phyloP scores from a whole-genome alignment of 2,113 vertebrate species.

The Anguilla rostrata region DNA sequence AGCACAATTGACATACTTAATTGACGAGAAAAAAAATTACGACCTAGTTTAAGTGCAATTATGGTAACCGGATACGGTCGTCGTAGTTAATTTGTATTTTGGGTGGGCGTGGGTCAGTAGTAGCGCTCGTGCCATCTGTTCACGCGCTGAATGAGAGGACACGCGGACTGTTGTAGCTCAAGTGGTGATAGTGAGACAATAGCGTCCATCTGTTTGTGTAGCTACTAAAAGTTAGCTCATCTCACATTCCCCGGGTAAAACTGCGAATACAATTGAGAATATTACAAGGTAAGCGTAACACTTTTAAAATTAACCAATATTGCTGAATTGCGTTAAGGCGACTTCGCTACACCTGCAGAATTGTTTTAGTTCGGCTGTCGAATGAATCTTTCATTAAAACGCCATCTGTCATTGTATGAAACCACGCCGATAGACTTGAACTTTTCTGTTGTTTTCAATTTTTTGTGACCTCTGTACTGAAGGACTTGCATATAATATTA shows the following conservation, averaged over 20 bases:
- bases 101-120: not conserved
- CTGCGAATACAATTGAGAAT: not conserved
- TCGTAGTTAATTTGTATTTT: not conserved
- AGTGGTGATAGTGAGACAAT: not conserved
- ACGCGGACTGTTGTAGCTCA: not conserved
- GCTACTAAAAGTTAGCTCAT: not conserved
- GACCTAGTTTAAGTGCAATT: not conserved
- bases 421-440: not conserved
- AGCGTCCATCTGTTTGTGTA: not conserved
- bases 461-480: not conserved
- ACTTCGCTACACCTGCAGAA: not conserved
- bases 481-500: too few species aligned
- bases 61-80: slow-evolving; percentile 1
- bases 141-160: not conserved
- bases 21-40: not conserved
- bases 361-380: not conserved
- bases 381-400: not conserved
- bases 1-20: not conserved
- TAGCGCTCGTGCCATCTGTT: not conserved
- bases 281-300: not conserved
- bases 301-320: not conserved
- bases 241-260: not conserved
- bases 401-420: not conserved
- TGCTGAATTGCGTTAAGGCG: not conserved
- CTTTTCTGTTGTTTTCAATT: not conserved